These are phyloP conservation scores for Dasysyrphus tricinctus DNA, from an alignment of 2,888 invertebrate genomes.

Conservation along the genomic window DNA sequence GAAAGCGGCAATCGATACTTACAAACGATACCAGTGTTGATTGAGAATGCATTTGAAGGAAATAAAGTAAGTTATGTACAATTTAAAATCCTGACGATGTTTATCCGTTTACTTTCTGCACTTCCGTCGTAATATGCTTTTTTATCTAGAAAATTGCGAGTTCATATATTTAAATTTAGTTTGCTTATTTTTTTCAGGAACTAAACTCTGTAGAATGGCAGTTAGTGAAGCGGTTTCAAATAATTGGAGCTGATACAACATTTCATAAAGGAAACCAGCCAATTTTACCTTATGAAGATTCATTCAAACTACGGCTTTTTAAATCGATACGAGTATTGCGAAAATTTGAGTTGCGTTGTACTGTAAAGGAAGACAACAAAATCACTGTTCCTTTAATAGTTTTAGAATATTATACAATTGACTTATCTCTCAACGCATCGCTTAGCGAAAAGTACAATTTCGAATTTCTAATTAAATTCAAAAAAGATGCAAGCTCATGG, in stretches of 20 bases:
- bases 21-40: conserved; percentile 81
- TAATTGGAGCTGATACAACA: conserved; percentile 85
- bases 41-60: conserved; percentile 79
- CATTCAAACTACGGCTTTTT: conserved; percentile 79
- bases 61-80: conserved; percentile 79
- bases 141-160: too few relatives aligned
- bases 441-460: conserved; percentile 78
- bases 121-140: too few relatives aligned
- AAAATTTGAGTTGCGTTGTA: conserved; percentile 79
- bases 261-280: not conserved
- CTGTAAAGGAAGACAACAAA: conserved; percentile 78
- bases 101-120: too few relatives aligned
- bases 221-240: conserved; percentile 88
- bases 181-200: conserved; percentile 80
- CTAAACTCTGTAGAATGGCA: conserved; percentile 85
- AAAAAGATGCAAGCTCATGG: conserved; percentile 42
- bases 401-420: conserved; percentile 80
- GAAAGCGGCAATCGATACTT: conserved; percentile 76
- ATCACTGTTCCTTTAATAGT: conserved; percentile 80
- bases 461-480: conserved; percentile 74
- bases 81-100: not conserved
- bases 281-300: conserved; percentile 76
- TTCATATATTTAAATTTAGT: too few relatives aligned
- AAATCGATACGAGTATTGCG: conserved; percentile 79
- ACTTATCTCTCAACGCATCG: conserved; percentile 79